These are phyloP conservation scores for Apamea crenata DNA, from an alignment of 2,888 invertebrate species.

Conservation along the genomic window DNA sequence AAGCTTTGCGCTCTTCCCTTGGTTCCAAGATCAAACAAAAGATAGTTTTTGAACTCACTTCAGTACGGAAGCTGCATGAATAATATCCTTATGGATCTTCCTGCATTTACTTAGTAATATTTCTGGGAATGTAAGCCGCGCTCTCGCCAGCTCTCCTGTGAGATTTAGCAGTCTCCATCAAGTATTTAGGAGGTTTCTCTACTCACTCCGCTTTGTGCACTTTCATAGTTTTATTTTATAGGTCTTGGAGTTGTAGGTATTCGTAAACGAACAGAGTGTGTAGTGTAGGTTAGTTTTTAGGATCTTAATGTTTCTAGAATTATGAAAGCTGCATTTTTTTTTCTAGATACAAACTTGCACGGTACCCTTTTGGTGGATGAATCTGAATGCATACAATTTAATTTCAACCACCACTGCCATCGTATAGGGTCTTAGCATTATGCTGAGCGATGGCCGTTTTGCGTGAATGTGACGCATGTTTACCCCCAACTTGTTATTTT, in stretches of 20 bases:
- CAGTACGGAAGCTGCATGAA: constrained; percentile 15
- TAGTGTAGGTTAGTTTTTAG: not conserved
- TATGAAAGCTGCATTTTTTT: not conserved
- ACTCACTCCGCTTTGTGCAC: constrained; percentile 25
- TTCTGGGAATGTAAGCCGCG: constrained; percentile 15
- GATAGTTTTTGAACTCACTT: not conserved
- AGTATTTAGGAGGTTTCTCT: constrained; percentile 33
- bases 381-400: not conserved
- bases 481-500: too few species aligned
- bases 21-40: not conserved
- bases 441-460: too few species aligned
- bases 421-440: too few species aligned
- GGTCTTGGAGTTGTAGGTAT: not conserved
- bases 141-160: constrained; percentile 21
- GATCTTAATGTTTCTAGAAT: not conserved
- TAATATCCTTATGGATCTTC: constrained; percentile 17
- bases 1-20: not conserved
- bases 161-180: too few species aligned
- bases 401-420: too few species aligned
- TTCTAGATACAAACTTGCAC: not conserved
- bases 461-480: too few species aligned
- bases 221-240: constrained; percentile 19
- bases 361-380: not conserved
- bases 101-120: constrained; percentile 37
- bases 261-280: not conserved